Conservation (phyloP, 2,113 vertebrate species). For the zebrafish (Danio rerio) region GRCz12tu NC_133193.1:15749501-15750000, state of each 20-base stretch:
- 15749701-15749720: not conserved
- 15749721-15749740: not conserved
- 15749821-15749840: conserved; percentile 16
- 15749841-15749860: conserved; percentile 28
- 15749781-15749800: not conserved
- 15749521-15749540: too few relatives aligned
- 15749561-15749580: too few relatives aligned
- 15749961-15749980: not conserved
- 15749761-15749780: not conserved
- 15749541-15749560: too few relatives aligned
- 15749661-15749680: too few relatives aligned
- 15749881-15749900: conserved; percentile 23
- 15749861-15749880: conserved; percentile 40
- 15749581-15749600: too few relatives aligned
- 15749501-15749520: too few relatives aligned
- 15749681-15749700: too few relatives aligned
- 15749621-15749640: too few relatives aligned
- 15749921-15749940: conserved; percentile 22
- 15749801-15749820: not conserved
- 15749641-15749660: too few relatives aligned
- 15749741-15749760: not conserved
- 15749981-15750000: conserved; percentile 11
- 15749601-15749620: too few relatives aligned
- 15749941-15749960: not conserved
- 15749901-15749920: conserved; percentile 10